Evolutionary conservation across 2,888 invertebrate species (phyloP), one percentile per base, ranked within the genome.

Genomic region (Heliconius sara): DNA sequence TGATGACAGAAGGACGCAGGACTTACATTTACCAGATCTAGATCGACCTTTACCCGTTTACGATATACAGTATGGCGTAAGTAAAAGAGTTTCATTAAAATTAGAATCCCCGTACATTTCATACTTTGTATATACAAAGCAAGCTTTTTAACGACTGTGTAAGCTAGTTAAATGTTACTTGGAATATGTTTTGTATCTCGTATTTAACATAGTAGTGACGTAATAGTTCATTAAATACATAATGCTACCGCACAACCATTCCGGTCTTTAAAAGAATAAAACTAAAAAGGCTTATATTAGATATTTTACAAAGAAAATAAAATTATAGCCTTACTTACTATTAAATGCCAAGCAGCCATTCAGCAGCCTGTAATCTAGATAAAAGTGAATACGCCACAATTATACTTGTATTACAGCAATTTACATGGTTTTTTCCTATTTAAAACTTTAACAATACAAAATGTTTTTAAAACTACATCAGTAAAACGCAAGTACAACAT

Each of bases 51-150:
- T 95, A 78, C 95, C 95, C 0, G 94, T 95, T 27, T 95, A 94
- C 86, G 94, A 95, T 79, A 92, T 95, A 76, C 94, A 95, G 83
- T 95, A 95, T 83, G 95, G 95, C 89, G 95, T 95, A 84, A 89
- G 91, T 80, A 75, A 22, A 30, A n/a, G n/a, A n/a, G 16, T 25
- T 70, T 43, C 7, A 34, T 73, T 3, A 30, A 60, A 47, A 22
- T 34, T 76, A 6, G 57, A 43, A 43, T 34, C 43, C n/a, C 30
- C 43, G 22, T 34, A 73, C 60, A 70, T n/a, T 47, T 76, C 47
- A 63, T 30, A 70, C 4, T 75, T 74, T 47, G 34, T 39, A 70
- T 75, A 81, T 60, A 79, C 77, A 75, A 70, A 22, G 60, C 67
- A 79, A 71, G 65, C 71, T 76, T 77, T 79, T 74, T 27, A 74